Evolutionary conservation across 2,888 invertebrate species (phyloP), one percentile per base, ranked within the genome.

Genomic region (Pristionchus japonicus): DNA sequence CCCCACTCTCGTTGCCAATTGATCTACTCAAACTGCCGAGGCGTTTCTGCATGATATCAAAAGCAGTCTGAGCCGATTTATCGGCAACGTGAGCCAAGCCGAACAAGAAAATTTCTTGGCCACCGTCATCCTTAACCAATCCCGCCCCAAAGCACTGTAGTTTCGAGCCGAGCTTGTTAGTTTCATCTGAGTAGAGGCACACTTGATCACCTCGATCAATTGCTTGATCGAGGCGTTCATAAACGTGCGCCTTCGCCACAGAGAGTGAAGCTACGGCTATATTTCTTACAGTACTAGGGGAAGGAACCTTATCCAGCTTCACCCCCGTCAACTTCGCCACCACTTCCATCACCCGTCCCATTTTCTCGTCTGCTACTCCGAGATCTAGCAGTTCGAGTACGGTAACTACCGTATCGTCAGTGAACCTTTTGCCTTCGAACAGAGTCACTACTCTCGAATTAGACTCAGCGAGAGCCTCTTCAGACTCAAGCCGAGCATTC

Each of bases 361-460:
- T 31, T 84, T 57, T 52, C 57, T 84, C 84, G n/a, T 84, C 84
- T n/a, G 84, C 52, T 17, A 84, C 84, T 23, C 61, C 61, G n/a
- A 47, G 34, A 34, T 83, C 31, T 13, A 52, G 13, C 27, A 83
- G 82, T 49, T 47, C 47, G 82, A 83, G 82, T 83, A 83, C 82
- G 82, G 49, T 52, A 47, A 13, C 31, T 47, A 83, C 52, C 27
- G 52, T 52, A 15, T 37, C 84, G 11, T 57, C 31, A n/a, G 84
- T 27, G 84, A 23, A 84, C 4, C 34, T 37, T 23, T 20, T 13
- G 9, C 84, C 84, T 2, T 17, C 13, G 34, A 34, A 57, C 61
- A 84, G 43, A 17, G 31, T 34, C 20, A 84, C 84, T 7, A n/a
- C 27, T n/a, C 57, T 23, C 52, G 84, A 57, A 23, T 13, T 11